Evolutionary conservation across 2,797 vertebrate species (phyloP).

Genomic region (Ceryle rudis): DNA sequence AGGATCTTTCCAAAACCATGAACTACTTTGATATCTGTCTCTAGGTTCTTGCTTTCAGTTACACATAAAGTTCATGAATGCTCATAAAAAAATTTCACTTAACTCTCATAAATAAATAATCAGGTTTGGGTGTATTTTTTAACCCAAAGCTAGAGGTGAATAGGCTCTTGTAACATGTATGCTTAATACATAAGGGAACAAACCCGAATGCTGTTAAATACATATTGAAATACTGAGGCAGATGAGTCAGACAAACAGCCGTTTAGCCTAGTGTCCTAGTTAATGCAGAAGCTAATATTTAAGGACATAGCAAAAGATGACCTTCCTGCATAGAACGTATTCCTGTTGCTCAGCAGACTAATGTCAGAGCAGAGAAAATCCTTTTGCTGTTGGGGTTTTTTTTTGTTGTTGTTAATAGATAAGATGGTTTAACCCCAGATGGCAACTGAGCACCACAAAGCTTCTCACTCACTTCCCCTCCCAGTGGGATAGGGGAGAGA

Average conservation of each 20-base stretch:
- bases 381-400: accelerated
- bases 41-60: neutral
- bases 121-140: neutral
- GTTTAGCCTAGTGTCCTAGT: neutral
- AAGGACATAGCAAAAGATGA: neutral
- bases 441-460: neutral
- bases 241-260: neutral
- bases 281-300: neutral
- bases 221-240: neutral
- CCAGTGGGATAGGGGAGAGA: neutral
- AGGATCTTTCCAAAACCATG: neutral
- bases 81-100: neutral
- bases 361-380: neutral
- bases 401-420: neutral
- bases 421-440: neutral
- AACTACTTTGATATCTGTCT: neutral
- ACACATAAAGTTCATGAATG: neutral
- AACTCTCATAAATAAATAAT: neutral
- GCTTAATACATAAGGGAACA: neutral
- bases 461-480: neutral
- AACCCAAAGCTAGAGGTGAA: neutral
- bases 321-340: neutral
- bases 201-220: neutral
- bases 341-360: neutral
- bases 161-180: neutral